Percentiles rank a stretch among this genome's conserved stretches.
Conservation (phyloP, 2,797 vertebrate species). For the Melanogrammus aeglefinus region DNA sequence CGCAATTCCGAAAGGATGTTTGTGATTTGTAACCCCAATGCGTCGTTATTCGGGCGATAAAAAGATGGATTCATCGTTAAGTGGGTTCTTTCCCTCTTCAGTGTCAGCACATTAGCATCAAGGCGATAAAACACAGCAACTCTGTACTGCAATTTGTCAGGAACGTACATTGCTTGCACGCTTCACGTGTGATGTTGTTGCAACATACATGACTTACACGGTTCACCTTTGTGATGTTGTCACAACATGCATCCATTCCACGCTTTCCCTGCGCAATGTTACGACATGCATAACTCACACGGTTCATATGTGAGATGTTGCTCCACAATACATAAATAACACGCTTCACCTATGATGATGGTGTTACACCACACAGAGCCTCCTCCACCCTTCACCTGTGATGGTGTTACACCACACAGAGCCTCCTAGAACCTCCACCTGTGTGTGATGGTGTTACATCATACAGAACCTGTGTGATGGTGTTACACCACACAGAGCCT, state of each 20-base stretch:
- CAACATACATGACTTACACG: too few species aligned
- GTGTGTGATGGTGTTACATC: too few species aligned
- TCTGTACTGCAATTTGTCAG: too few species aligned
- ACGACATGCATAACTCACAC: constrained; percentile 27
- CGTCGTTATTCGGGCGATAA: constrained; percentile 34
- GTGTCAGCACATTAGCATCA: constrained; percentile 26
- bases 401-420: constrained; percentile 25
- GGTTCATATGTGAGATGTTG: constrained; percentile 1
- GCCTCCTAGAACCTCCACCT: too few species aligned
- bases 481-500: constrained; percentile 33
- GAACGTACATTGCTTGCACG: too few species aligned
- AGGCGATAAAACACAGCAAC: too few species aligned
- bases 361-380: constrained; percentile 36
- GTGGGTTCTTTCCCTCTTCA: constrained; percentile 33
- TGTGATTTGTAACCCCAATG: neutral
- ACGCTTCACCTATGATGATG: too few species aligned
- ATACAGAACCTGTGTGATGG: neutral
- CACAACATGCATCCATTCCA: constrained; percentile 6
- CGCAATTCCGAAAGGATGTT: neutral
- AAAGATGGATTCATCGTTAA: constrained; percentile 37
- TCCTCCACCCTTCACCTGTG: constrained; percentile 27
- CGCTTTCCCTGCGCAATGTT: too few species aligned
- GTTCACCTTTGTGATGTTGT: constrained; percentile 7
- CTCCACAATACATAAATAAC: constrained; percentile 34
- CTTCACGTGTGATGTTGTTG: too few species aligned